phyloP scores from a whole-genome alignment of 1,140 invertebrate genomes.

The Meloidogyne exigua region DNA sequence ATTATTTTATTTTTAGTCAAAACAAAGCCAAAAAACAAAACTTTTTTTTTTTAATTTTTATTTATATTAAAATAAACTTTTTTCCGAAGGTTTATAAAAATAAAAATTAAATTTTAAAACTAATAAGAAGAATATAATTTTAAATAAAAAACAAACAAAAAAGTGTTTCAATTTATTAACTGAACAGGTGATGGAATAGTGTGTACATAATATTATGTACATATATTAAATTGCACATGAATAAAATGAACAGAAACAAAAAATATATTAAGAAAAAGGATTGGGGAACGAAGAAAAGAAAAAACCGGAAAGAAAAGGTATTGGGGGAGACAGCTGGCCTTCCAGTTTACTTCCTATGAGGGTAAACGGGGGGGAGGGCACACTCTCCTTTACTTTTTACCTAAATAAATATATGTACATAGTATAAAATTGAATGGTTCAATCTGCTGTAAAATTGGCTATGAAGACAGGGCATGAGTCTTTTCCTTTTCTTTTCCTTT shows the following conservation, averaged over 20 bases:
- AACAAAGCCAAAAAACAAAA: too few species aligned
- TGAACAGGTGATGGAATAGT: not conserved
- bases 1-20: too few species aligned
- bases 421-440: not conserved
- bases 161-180: not conserved
- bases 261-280: not conserved
- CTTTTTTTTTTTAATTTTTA: too few species aligned
- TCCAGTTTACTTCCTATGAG: not conserved
- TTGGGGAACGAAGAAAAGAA: not conserved
- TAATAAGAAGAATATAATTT: too few species aligned
- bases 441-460: not conserved
- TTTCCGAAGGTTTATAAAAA: too few species aligned
- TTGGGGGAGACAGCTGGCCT: not conserved
- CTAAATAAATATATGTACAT: too few species aligned
- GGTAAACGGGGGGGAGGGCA: too few species aligned
- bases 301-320: not conserved
- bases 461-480: not conserved
- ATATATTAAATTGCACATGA: slow-evolving; percentile 1
- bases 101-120: too few species aligned
- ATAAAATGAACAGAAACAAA: not conserved
- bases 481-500: not conserved
- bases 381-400: too few species aligned
- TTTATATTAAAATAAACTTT: too few species aligned
- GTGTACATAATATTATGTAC: too few species aligned
- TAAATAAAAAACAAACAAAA: not conserved